Evolutionary conservation across 2,888 invertebrate genomes (phyloP), one percentile per base, ranked within the genome.

Genomic region (Malacosoma neustria): DNA sequence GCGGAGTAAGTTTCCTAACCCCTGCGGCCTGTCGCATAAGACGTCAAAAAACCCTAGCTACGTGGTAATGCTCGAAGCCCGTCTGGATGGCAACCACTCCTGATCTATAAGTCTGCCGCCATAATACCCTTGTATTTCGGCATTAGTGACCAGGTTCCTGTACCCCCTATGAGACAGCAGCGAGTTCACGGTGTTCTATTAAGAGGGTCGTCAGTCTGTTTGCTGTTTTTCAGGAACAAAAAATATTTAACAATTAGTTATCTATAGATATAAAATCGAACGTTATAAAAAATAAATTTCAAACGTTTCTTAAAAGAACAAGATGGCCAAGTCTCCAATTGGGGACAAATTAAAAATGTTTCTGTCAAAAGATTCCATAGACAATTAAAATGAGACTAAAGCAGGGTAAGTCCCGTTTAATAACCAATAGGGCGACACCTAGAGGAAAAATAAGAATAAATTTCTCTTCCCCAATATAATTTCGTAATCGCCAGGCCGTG

Each of bases 401-500:
- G 54, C 57, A 49, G 54, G 53, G 55, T 73, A 72, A 81, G 82
- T 72, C 79, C 72, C 58, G 73, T 77, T 84, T 82, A 84, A 85
- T 84, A 84, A 81, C 76, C 80, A 81, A 81, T 79, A 45, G 61
- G 54, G 52, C 61, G 69, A 74, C 81, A 75, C 76, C 76, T 74
- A 54, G 36, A 43, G 51, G 53, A 54, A 62, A 69, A 67, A 72
- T 69, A 65, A 67, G 54, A 67, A 71, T 65, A 70, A 68, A 60
- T 62, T 62, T 59, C 57, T 53, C 62, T 63, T 69, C 56, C 73
- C 70, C 80, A 73, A 79, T 77, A 77, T 82, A 82, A 82, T 85
- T 84, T 82, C 77, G 74, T 82, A 79, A 82, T 82, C 85, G 70
- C 72, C 63, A 79, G 72, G 63, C 74, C 72, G 77, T 63, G 72